Evolutionary conservation across 2,113 vertebrate genomes (phyloP), one percentile per base, ranked within the genome.

Genomic region (Hylia prasina): DNA sequence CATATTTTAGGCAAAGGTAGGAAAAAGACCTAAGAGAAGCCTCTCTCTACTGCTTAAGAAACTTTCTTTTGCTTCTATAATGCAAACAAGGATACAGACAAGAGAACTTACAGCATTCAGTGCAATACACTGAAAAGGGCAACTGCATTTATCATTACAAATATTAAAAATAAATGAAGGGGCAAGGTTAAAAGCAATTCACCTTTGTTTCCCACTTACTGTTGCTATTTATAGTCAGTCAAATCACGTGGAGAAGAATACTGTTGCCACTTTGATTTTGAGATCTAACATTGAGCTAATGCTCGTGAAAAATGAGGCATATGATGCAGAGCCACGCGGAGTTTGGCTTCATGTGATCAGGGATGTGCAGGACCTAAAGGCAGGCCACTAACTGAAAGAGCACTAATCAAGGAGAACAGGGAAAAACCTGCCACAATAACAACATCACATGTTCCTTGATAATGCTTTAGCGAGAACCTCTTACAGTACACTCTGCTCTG

Each of bases 381-480:
- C 93, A 91, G 89, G 56, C 89, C 93, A 60, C 80, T 64, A 95
- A 96, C 89, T 27, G 91, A 95, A 91, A 92, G 53, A 93, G 83
- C 60, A 60, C 87, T 95, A 87, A 94, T 95, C 93, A 75, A 84
- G 56, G 70, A 48, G 44, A 91, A 56, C 95, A 95, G 93, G 77
- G 93, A 76, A 71, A 95, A 94, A 95, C 91, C 95, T 95, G 91
- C 45, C 83, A 91, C 58, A 87, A 76, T 27, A 94, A 95, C 78
- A 96, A 82, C 82, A 79, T 86, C 72, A 83, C 65, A 82, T 92
- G 89, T 21, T 68, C 48, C 69, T 56, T 91, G 95, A 94, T 89
- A 96, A 76, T 28, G 37, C 40, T 93, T 40, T 48, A 90, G 65
- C 35, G 78, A 68, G 64, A 93, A 76, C 50, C 60, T 71, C 86